Evolutionary conservation across 2,113 vertebrate species (phyloP).

Genomic region (Dolichallabes microphthalmus): DNA sequence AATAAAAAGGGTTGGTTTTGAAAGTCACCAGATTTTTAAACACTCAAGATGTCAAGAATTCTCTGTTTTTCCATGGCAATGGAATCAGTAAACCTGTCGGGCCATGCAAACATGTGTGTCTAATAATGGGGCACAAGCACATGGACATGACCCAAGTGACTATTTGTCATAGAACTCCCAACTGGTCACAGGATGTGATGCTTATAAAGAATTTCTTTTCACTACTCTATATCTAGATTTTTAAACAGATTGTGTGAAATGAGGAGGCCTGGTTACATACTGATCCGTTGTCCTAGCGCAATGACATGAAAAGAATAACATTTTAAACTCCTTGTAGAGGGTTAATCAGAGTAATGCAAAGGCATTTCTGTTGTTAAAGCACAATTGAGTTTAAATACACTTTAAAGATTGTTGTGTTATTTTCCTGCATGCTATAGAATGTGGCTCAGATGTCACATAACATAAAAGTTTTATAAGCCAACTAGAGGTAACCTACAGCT

Average conservation of each 20-base stretch:
- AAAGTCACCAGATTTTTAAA: background rate
- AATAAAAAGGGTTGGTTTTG: background rate
- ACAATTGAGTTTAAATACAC: background rate
- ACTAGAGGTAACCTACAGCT: too few species aligned
- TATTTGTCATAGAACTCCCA: background rate
- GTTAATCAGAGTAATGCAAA: background rate
- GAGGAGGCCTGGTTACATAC: background rate
- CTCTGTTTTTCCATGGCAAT: background rate
- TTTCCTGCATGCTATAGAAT: background rate
- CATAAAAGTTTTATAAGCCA: too few species aligned
- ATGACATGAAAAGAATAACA: background rate
- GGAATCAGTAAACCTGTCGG: background rate
- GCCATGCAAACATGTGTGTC: background rate
- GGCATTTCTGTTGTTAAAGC: background rate
- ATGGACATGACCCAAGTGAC: background rate
- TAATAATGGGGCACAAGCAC: background rate
- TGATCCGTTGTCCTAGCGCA: background rate
- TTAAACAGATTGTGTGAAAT: background rate
- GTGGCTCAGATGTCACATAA: background rate
- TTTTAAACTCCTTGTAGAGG: background rate
- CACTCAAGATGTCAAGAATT: background rate
- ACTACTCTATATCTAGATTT: background rate
- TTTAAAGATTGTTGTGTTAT: background rate
- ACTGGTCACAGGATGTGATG: background rate
- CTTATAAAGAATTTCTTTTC: background rate